phyloP scores from a whole-genome alignment of 2,888 invertebrate genomes.

The Aproaerema taeniolella region DNA sequence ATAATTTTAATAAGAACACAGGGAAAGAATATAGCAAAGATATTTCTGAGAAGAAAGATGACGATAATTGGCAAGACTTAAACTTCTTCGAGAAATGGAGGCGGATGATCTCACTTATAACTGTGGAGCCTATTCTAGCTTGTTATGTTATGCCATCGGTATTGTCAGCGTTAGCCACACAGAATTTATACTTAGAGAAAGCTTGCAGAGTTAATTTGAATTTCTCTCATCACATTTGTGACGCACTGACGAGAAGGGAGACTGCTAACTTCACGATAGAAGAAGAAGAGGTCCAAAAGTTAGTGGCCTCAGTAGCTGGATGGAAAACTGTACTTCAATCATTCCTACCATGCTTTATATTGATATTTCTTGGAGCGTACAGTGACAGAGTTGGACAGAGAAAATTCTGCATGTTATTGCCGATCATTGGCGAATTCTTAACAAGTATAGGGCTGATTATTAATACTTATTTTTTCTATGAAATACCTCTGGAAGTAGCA shows the following conservation, averaged over 20 bases:
- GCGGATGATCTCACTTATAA: constrained; percentile 80
- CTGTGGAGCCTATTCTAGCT: constrained; percentile 86
- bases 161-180: constrained; percentile 85
- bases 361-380: constrained; percentile 90
- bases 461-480: constrained; percentile 88
- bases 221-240: constrained; percentile 84
- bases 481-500: constrained; percentile 88
- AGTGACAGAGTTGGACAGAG: constrained; percentile 82
- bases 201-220: constrained; percentile 89
- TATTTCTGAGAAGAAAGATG: constrained; percentile 35
- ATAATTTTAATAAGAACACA: constrained; percentile 48
- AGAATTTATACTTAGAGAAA: constrained; percentile 91
- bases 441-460: constrained; percentile 87
- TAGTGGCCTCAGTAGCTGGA: constrained; percentile 88
- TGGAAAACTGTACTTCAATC: constrained; percentile 93
- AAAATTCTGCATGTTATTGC: constrained; percentile 89
- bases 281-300: constrained; percentile 82
- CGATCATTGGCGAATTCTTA: constrained; percentile 87
- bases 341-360: constrained; percentile 85
- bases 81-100: constrained; percentile 73
- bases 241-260: constrained; percentile 84
- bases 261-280: constrained; percentile 79
- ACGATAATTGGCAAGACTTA: constrained; percentile 65
- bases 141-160: constrained; percentile 83
- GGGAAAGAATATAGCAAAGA: too few relatives aligned